Conservation (phyloP, 2,797 vertebrate species). For the Natrix natrix region DNA sequence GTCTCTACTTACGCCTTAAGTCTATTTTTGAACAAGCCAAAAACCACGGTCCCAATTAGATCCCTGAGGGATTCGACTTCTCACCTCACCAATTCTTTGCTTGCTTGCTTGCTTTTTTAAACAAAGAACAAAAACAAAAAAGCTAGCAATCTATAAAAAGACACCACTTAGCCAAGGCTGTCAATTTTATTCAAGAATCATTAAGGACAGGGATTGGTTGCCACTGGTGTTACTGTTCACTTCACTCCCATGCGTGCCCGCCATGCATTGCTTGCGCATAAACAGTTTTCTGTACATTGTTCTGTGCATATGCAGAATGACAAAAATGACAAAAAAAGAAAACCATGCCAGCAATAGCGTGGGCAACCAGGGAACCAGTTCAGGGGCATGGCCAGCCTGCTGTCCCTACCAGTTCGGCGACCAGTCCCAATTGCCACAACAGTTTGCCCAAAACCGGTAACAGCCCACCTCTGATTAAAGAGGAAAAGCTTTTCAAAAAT, state of each 20-base stretch:
- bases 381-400: too few species aligned
- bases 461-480: neutral
- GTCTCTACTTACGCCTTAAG: neutral
- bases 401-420: too few species aligned
- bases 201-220: neutral
- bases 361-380: too few species aligned
- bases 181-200: neutral
- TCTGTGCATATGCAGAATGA: too few species aligned
- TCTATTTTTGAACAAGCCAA: neutral
- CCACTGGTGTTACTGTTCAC: too few species aligned
- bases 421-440: too few species aligned
- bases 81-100: neutral
- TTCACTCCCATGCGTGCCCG: too few species aligned
- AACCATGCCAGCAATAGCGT: too few species aligned
- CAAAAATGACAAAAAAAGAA: too few species aligned
- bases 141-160: neutral
- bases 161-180: neutral
- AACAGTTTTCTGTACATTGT: too few species aligned
- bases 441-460: too few species aligned
- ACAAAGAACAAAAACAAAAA: neutral
- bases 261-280: too few species aligned
- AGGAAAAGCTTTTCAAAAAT: neutral
- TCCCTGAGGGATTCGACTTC: neutral
- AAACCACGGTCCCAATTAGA: neutral
- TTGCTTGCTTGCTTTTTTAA: neutral